Percentiles rank a stretch among this genome's conserved stretches.
Evolutionary conservation across 1,140 invertebrate genomes (phyloP).

Genomic region (Cherax quadricarinatus): DNA sequence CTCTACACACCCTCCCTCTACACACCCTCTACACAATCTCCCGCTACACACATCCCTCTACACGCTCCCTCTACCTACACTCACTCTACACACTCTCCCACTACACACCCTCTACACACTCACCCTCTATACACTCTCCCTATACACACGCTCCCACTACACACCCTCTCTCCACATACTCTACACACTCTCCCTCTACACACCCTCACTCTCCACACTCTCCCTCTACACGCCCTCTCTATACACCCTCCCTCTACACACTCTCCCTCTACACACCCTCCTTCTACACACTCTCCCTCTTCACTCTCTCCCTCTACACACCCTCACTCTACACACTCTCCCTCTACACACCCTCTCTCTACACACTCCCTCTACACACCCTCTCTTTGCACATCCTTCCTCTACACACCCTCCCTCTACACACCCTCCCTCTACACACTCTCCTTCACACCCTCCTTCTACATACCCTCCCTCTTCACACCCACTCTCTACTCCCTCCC

Average conservation of each 20-base stretch:
- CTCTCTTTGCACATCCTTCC: background rate
- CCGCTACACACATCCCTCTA: too few relatives aligned
- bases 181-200: too few relatives aligned
- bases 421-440: too few relatives aligned
- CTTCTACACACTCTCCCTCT: background rate
- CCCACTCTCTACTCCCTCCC: background rate
- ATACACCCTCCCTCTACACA: too few relatives aligned
- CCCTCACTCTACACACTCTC: background rate
- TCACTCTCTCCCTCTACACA: background rate
- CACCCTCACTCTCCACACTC: background rate
- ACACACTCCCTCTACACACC: too few relatives aligned
- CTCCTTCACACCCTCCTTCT: too few relatives aligned
- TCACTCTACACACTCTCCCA: background rate
- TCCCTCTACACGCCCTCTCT: background rate
- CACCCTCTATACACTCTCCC: background rate
- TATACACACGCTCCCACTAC: too few relatives aligned
- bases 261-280: too few relatives aligned
- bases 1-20: background rate
- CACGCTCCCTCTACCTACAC: too few relatives aligned
- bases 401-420: background rate
- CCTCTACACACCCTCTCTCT: too few relatives aligned
- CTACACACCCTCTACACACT: background rate
- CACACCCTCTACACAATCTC: background rate
- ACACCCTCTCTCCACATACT: too few relatives aligned
- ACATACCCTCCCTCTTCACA: too few relatives aligned